Percentiles rank a stretch among this genome's conserved stretches.
Conservation (phyloP, 1,140 invertebrate genomes). For the Lasioglossum albipes region DNA sequence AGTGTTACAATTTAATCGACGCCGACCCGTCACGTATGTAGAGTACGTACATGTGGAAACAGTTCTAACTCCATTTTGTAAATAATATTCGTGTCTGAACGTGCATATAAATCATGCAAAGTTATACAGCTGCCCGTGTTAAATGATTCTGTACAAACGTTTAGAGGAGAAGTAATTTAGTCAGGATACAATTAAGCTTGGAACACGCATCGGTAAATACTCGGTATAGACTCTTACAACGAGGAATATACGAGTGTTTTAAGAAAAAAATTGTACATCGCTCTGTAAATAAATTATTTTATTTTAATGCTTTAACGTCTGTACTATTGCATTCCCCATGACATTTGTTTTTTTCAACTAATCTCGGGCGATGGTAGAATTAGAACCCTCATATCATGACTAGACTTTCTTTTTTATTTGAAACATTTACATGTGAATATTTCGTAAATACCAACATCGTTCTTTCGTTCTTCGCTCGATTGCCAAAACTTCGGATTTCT, state of each 20-base stretch:
- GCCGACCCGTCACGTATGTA: neutral
- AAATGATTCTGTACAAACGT: slow-evolving; percentile 39
- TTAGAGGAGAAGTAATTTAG: slow-evolving; percentile 25
- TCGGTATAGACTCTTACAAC: slow-evolving; percentile 7
- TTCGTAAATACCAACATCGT: neutral
- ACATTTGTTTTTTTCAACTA: no score
- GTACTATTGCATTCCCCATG: slow-evolving; percentile 29
- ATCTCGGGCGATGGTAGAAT: neutral
- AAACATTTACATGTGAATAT: slow-evolving; percentile 15
- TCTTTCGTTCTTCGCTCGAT: neutral
- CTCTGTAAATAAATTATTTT: slow-evolving; percentile 52
- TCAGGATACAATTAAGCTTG: slow-evolving; percentile 34
- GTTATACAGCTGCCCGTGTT: neutral
- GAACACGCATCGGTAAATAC: slow-evolving; percentile 40
- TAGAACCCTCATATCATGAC: neutral
- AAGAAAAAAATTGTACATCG: slow-evolving; percentile 41
- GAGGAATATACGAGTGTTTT: slow-evolving; percentile 9
- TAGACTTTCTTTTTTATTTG: slow-evolving; percentile 16
- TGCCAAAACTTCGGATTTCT: neutral
- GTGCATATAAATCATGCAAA: slow-evolving; percentile 8
- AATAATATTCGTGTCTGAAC: slow-evolving; percentile 31
- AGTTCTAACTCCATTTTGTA: slow-evolving; percentile 23
- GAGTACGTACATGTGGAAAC: slow-evolving; percentile 7
- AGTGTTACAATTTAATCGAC: slow-evolving; percentile 26
- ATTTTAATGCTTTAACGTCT: slow-evolving; percentile 52